phyloP scores from a whole-genome alignment of 2,888 invertebrate genomes.

The Nephrotoma appendiculata region DNA sequence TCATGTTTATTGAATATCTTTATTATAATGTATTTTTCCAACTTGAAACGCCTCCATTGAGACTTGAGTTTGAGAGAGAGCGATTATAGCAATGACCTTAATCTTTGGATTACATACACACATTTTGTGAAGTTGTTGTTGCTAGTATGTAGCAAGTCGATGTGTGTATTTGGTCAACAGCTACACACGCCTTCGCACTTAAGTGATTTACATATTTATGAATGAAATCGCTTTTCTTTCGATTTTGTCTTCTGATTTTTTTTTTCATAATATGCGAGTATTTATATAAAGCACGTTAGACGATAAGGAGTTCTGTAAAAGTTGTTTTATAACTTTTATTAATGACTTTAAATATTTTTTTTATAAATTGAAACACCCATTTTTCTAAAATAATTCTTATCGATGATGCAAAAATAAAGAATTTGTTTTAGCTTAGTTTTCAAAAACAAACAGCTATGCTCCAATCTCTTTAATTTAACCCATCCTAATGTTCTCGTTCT shows the following conservation, averaged over 20 bases:
- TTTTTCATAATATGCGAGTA: background rate
- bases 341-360: background rate
- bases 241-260: background rate
- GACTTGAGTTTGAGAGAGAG: background rate
- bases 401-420: background rate
- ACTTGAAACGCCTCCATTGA: background rate
- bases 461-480: no score
- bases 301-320: background rate
- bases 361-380: background rate
- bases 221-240: background rate
- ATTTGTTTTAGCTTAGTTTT: no score
- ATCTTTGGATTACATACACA: background rate
- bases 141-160: background rate
- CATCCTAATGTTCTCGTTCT: no score
- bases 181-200: background rate
- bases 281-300: background rate
- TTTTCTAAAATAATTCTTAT: background rate
- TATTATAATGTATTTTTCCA: background rate
- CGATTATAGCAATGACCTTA: background rate
- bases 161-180: background rate
- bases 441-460: no score
- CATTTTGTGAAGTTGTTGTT: background rate
- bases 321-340: background rate
- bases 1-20: background rate
- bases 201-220: background rate